Evolutionary conservation across 2,888 invertebrate genomes (phyloP), one percentile per base, ranked within the genome.

Genomic region (Galeopsomyia nigrocyanea): DNA sequence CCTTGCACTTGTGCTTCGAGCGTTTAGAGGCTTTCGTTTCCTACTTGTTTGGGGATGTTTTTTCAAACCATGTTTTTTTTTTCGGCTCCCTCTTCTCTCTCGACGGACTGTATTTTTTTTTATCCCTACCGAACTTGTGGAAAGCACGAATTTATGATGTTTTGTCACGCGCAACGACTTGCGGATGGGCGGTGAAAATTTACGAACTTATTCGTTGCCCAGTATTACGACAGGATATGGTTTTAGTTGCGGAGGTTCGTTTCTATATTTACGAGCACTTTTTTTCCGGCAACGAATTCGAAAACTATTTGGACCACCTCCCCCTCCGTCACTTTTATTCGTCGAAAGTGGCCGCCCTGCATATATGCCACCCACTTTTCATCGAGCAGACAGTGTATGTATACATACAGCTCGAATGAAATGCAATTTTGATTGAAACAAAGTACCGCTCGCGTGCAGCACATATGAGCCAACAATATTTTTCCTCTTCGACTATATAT

Each of bases 351-450:
- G 6, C 10, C 6, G 19, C 2, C 13, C 10, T 53, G 7, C 17
- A n/a, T 53, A 51, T n/a, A n/a, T 51, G 51, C 51, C n/a, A n/a
- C n/a, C n/a, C n/a, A 51, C 17, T 51, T 51, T 13, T 51, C 14
- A 6, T 51, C 51, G 17, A 51, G 13, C 17, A n/a, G 53, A 7
- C 13, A 5, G 5, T 14, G 17, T 21, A 53, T 17, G 19, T 6
- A 51, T 51, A 53, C 19, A 19, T n/a, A 17, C 53, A 53, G 50
- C 1, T 26, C 26, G 22, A 39, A 21, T 0, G 53, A 47, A 53
- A 47, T n/a, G 39, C 46, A 61, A 60, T 65, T 71, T 71, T 55
- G 53, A 65, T 65, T 64, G 46, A 58, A 70, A 60, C 65, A 64
- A 71, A 65, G 53, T 46, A 9, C 31, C 14, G 17, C 22, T 47